A percentile compares a stretch with the other conserved stretches of the same genome.
Evolutionary conservation across 2,888 invertebrate genomes (phyloP).

Genomic region (Ochropleura plecta): DNA sequence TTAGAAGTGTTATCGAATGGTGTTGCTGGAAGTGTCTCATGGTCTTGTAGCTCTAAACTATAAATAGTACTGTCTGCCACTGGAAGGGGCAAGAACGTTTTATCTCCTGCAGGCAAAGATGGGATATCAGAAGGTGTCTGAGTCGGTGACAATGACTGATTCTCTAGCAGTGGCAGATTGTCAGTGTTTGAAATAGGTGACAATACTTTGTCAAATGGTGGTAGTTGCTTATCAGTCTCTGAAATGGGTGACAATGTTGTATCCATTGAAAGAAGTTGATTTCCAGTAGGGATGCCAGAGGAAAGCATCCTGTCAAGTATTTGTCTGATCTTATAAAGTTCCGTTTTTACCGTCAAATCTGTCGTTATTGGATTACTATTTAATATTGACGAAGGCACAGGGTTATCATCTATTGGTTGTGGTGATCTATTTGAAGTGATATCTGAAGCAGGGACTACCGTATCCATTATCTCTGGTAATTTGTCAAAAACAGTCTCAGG

Average conservation of each 20-base stretch:
- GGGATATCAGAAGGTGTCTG: neutral
- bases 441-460: neutral
- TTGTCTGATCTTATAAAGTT: constrained; percentile 36
- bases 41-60: neutral
- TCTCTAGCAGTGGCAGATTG: neutral
- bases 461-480: neutral
- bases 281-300: neutral
- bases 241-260: neutral
- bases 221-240: neutral
- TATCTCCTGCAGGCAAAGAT: neutral
- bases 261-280: neutral
- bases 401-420: neutral
- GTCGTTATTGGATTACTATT: constrained; percentile 10
- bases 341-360: constrained; percentile 24
- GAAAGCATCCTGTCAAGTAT: constrained; percentile 44
- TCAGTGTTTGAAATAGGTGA: neutral
- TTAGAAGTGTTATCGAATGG: neutral
- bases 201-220: neutral
- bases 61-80: neutral
- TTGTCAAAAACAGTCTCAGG: neutral
- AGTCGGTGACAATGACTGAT: neutral
- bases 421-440: neutral
- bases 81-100: neutral
- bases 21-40: neutral
- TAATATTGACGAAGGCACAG: neutral